Evolutionary conservation across 2,888 invertebrate genomes (phyloP).

Genomic region (Pyrrhosoma nymphula): DNA sequence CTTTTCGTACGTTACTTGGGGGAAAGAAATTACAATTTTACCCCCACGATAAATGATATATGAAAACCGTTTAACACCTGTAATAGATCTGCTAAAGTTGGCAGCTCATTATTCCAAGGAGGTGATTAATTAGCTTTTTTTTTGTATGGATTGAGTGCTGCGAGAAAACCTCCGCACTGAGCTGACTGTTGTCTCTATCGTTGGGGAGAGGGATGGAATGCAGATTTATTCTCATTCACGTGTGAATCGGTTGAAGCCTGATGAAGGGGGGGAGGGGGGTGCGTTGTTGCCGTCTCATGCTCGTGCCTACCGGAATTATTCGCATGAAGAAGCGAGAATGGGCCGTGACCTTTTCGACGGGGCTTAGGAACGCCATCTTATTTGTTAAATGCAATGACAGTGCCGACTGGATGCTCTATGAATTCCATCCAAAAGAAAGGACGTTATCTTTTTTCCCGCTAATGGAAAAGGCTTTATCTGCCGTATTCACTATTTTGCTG

Average conservation of each 20-base stretch:
- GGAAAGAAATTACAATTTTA: background rate
- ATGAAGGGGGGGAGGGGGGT: background rate
- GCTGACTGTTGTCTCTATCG: background rate
- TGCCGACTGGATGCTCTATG: too few species aligned
- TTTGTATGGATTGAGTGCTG: background rate
- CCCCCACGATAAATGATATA: background rate
- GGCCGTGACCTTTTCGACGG: background rate
- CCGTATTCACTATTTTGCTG: too few species aligned
- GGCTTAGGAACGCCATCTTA: background rate
- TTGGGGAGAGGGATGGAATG: background rate
- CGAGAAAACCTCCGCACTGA: background rate
- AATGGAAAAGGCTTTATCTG: too few species aligned
- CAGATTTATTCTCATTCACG: conserved; percentile 27
- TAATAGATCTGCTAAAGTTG: background rate
- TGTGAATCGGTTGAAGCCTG: background rate
- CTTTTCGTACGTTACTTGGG: background rate
- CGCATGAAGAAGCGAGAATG: background rate
- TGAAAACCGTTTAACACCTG: background rate
- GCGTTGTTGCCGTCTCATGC: background rate
- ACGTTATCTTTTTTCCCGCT: too few species aligned
- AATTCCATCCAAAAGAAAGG: too few species aligned
- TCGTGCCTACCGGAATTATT: background rate
- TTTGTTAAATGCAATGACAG: background rate
- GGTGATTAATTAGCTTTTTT: background rate
- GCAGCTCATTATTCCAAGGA: background rate